Base-by-base conservation (phyloP, 2,888 invertebrate species). In the Ichneumoninae sp. region DNA sequence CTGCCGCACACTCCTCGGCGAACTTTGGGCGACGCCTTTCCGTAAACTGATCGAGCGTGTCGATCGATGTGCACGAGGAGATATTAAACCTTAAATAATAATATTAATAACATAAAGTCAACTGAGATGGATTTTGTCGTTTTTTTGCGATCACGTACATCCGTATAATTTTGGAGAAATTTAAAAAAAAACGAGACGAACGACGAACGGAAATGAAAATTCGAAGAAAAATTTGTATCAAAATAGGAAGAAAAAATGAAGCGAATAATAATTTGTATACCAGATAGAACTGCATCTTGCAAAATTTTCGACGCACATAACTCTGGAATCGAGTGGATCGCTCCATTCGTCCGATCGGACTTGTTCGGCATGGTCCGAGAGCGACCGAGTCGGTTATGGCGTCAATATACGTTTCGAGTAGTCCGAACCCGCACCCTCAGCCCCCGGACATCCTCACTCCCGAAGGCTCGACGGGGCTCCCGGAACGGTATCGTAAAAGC, bases 401-500 rank as follows among this genome's bases (percentile, higher is more conserved):
- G 60, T 22, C 65, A 7, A 50, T 50, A 33, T 19, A 65, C 52
- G 33, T 36, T 65, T 50, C 65, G 44, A 65, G 33, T 33, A 19
- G 75, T 75, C 75, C 75, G 75, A 75, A 19, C 10, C 7, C 0
- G 22, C 57, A 26, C 8, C 60, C 62, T 33, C 16, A 33, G 16
- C 16, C 16, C 62, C n/a, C 30, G 19, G 22, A 19, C 16, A 13
- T 62, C 62, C 62, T 66, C 66, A 54, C 76, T 54, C 76, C 40
- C 52, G 19, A 13, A 52, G 52, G 22, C 65, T 65, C 65, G 50
- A 50, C 40, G 65, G 36, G 52, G 19, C 65, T 50, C 75, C 22
- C 52, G 76, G 52, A 75, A 76, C 54, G 66, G 54, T 66, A 76
- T 76, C 66, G 76, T 76, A 66, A 76, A 76, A 76, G 76, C 76